phyloP scores from a whole-genome alignment of 2,888 invertebrate genomes.

The Criorhina ranunculi region DNA sequence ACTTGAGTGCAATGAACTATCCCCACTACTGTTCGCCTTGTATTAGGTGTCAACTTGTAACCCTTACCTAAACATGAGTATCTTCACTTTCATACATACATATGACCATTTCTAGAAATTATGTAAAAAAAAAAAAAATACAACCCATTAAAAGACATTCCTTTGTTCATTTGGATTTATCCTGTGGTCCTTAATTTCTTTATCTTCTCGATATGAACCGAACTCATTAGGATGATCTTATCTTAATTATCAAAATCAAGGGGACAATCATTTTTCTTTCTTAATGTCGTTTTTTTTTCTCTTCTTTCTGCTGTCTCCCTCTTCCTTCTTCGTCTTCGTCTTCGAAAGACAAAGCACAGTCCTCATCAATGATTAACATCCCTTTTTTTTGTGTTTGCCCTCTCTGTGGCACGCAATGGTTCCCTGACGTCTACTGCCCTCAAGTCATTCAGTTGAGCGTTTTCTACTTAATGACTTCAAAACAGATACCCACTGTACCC shows the following conservation, averaged over 20 bases:
- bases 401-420: conserved; percentile 29
- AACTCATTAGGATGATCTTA: conserved; percentile 74
- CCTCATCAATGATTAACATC: conserved; percentile 67
- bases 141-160: conserved; percentile 16
- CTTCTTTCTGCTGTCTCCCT: conserved; percentile 4
- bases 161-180: conserved; percentile 35
- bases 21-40: too few species aligned
- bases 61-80: too few species aligned
- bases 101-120: background rate
- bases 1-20: too few species aligned
- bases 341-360: conserved; percentile 50
- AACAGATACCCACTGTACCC: conserved; percentile 58
- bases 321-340: too few species aligned
- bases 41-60: too few species aligned
- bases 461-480: conserved; percentile 75
- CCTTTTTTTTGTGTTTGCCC: conserved; percentile 51
- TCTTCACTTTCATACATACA: background rate
- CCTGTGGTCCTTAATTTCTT: conserved; percentile 28
- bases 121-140: background rate
- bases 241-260: conserved; percentile 68
- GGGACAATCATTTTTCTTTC: conserved; percentile 57
- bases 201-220: conserved; percentile 51
- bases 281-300: conserved; percentile 4
- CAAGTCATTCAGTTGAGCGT: conserved; percentile 66
- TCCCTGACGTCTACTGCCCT: conserved; percentile 57